Conservation (phyloP, 2,113 vertebrate genomes). For the Amphiprion ocellaris region DNA sequence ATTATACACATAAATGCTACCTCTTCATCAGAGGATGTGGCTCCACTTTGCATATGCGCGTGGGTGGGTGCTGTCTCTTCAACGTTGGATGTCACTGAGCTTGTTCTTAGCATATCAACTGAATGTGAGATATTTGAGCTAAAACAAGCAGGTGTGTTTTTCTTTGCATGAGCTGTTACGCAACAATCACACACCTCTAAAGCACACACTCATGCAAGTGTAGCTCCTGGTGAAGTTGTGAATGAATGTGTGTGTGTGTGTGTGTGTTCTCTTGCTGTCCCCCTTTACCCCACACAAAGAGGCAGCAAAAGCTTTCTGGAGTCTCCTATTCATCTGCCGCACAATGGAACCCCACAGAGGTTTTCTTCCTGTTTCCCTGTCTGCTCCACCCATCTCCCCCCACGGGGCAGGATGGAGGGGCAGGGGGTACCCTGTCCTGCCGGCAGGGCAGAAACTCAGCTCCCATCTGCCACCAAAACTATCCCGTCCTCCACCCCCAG, state of each 20-base stretch:
- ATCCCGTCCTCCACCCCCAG: conserved; percentile 62
- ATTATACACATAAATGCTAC: conserved; percentile 55
- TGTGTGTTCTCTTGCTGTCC: conserved; percentile 65
- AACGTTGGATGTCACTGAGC: conserved; percentile 50
- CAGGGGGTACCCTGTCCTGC: conserved; percentile 70
- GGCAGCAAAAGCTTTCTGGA: conserved; percentile 80
- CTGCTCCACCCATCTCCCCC: conserved; percentile 81
- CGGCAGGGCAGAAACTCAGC: conserved; percentile 68
- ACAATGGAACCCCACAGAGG: conserved; percentile 88
- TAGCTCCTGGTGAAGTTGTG: conserved; percentile 54
- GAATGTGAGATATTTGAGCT: conserved; percentile 8
- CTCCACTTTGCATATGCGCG: conserved; percentile 45
- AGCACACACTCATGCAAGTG: conserved; percentile 6
- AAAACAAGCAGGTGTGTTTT: conserved; percentile 48
- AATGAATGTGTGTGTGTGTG: conserved; percentile 48
- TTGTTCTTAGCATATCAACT: conserved; percentile 49
- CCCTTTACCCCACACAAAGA: conserved; percentile 82
- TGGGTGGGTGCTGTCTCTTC: conserved; percentile 38
- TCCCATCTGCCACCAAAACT: conserved; percentile 82
- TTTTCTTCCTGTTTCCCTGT: conserved; percentile 85
- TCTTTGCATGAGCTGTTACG: conserved; percentile 22
- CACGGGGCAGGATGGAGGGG: conserved; percentile 73
- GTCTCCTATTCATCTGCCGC: conserved; percentile 82
- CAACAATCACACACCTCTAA: conserved; percentile 39
- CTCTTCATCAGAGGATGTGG: conserved; percentile 62